phyloP scores from a whole-genome alignment of 2,113 vertebrate species.

The Gymnogyps californianus region DNA sequence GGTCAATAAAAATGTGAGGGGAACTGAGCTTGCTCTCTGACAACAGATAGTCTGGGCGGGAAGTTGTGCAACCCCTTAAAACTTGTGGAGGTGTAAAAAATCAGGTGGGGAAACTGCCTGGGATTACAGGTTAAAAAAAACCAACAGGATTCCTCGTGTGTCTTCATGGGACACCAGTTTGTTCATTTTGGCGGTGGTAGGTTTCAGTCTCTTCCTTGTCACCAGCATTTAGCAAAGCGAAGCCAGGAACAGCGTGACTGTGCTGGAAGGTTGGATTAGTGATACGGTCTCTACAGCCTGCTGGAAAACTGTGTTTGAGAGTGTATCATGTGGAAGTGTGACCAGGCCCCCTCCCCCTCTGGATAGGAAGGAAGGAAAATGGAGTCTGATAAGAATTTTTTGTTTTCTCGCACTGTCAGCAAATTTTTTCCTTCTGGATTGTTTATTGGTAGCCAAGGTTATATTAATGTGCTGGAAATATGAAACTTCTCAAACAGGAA shows the following conservation, averaged over 20 bases:
- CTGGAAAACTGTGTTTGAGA: not conserved
- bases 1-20: not conserved
- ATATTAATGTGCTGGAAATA: not conserved
- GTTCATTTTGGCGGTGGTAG: not conserved
- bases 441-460: constrained; percentile 27
- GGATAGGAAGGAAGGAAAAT: constrained; percentile 12
- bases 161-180: not conserved
- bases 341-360: not conserved
- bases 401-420: not conserved
- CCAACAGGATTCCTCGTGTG: not conserved
- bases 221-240: not conserved
- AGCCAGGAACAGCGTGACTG: not conserved
- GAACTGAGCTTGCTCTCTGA: not conserved
- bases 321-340: not conserved
- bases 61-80: not conserved
- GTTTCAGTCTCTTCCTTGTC: not conserved
- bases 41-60: not conserved
- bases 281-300: not conserved
- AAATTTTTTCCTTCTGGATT: constrained; percentile 12
- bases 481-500: constrained; percentile 26
- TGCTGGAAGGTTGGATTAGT: not conserved
- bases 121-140: not conserved
- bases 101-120: not conserved
- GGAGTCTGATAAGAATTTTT: not conserved
- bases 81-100: not conserved